A percentile compares a stretch with the other conserved stretches of the same genome.
Evolutionary conservation across 1,140 invertebrate genomes (phyloP).

Genomic region (Pseudomyrmex sp.): DNA sequence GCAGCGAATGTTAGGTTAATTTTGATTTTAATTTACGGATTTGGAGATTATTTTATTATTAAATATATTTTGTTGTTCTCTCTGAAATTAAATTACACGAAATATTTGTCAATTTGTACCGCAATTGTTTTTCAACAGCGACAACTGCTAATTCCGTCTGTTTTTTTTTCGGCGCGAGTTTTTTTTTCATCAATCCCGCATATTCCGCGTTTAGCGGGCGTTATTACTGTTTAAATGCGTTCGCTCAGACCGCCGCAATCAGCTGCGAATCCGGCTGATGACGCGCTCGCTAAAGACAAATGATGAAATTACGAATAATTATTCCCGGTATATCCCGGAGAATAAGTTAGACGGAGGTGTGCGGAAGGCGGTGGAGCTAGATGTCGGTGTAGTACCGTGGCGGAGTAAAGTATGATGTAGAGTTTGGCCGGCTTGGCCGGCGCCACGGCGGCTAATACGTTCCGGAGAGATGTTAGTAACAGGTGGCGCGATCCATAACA

Average conservation of each 20-base stretch:
- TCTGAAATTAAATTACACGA: no score
- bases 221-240: not conserved
- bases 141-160: not conserved
- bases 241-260: not conserved
- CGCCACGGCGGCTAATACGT: constrained; percentile 79
- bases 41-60: no score
- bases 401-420: constrained; percentile 81
- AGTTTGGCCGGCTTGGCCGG: constrained; percentile 77
- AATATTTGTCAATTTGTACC: not conserved
- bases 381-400: constrained; percentile 45
- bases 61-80: no score
- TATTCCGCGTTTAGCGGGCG: not conserved
- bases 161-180: not conserved
- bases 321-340: constrained; percentile 76
- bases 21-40: no score
- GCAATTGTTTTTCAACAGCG: not conserved
- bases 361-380: not conserved
- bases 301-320: constrained; percentile 81
- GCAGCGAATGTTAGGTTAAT: no score
- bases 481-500: constrained; percentile 83
- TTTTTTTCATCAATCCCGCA: not conserved
- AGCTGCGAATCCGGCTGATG: constrained; percentile 27
- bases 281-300: constrained; percentile 68
- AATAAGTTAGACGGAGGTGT: constrained; percentile 46
- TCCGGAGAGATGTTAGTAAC: constrained; percentile 83